Conservation (phyloP, 2,888 invertebrate genomes). For the Nomada fucata region DNA sequence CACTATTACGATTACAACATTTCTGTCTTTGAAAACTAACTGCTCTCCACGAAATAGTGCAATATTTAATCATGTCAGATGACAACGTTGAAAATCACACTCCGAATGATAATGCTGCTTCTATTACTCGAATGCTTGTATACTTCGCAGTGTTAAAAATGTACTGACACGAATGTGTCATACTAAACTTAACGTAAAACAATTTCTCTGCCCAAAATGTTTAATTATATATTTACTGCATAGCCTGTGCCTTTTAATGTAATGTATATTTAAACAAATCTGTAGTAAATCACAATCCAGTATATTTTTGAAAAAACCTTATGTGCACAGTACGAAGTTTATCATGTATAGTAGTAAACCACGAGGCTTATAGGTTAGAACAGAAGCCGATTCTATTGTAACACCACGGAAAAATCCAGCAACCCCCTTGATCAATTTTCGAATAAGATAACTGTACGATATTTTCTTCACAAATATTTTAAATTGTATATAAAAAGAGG, state of each 20-base stretch:
- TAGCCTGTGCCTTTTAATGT: no score
- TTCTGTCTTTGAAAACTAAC: conserved; percentile 1
- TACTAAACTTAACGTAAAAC: neutral
- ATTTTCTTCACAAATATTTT: neutral
- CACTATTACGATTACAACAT: neutral
- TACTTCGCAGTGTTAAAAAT: neutral
- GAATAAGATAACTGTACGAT: neutral
- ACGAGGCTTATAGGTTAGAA: conserved; percentile 50
- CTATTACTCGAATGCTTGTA: neutral
- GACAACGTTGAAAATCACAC: neutral
- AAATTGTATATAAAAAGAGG: neutral
- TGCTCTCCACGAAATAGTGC: neutral
- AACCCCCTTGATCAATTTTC: neutral
- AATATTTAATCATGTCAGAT: conserved; percentile 23
- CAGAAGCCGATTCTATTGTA: conserved; percentile 21
- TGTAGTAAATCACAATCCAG: neutral
- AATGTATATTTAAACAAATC: neutral
- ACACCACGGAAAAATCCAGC: conserved; percentile 11
- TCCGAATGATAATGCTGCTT: neutral
- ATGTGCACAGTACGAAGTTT: conserved; percentile 1
- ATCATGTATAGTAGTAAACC: neutral
- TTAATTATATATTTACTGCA: conserved; percentile 3
- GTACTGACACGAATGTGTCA: neutral
- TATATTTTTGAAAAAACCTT: conserved; percentile 9
- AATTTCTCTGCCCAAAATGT: conserved; percentile 28